These are phyloP conservation scores for Schlechtendalia chinensis DNA, from an alignment of 1,140 invertebrate genomes.

Conservation along the genomic window DNA sequence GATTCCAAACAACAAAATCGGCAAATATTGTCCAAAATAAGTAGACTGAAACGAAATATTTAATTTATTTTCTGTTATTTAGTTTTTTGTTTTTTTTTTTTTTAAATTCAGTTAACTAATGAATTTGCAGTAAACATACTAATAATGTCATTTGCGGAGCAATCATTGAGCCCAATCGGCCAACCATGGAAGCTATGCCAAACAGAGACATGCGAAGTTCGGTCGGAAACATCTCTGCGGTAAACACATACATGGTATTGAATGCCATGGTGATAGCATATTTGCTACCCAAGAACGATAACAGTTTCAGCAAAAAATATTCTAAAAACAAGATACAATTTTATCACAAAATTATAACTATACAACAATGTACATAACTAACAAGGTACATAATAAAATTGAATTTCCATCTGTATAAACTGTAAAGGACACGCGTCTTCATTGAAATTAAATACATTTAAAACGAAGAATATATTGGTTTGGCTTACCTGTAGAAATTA, in stretches of 20 bases:
- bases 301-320: slow-evolving; percentile 16
- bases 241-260: slow-evolving; percentile 69
- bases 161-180: slow-evolving; percentile 67
- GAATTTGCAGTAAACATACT: slow-evolving; percentile 56
- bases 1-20: slow-evolving; percentile 66
- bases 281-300: slow-evolving; percentile 71
- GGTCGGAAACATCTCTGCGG: slow-evolving; percentile 73
- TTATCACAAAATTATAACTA: neutral
- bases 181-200: slow-evolving; percentile 69
- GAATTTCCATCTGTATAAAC: neutral
- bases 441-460: neutral
- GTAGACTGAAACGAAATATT: neutral
- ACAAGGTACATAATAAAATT: neutral
- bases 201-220: slow-evolving; percentile 65
- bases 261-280: slow-evolving; percentile 70
- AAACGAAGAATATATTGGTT: neutral
- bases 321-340: slow-evolving; percentile 3
- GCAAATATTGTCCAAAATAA: slow-evolving; percentile 51
- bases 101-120: neutral
- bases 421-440: too few relatives aligned
- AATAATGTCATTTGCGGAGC: slow-evolving; percentile 68
- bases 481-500: slow-evolving; percentile 51
- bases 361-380: too few relatives aligned
- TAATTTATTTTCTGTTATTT: neutral
- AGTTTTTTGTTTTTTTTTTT: neutral